phyloP scores from a whole-genome alignment of 1,140 invertebrate genomes.

The Thalassaphorura encarpata region DNA sequence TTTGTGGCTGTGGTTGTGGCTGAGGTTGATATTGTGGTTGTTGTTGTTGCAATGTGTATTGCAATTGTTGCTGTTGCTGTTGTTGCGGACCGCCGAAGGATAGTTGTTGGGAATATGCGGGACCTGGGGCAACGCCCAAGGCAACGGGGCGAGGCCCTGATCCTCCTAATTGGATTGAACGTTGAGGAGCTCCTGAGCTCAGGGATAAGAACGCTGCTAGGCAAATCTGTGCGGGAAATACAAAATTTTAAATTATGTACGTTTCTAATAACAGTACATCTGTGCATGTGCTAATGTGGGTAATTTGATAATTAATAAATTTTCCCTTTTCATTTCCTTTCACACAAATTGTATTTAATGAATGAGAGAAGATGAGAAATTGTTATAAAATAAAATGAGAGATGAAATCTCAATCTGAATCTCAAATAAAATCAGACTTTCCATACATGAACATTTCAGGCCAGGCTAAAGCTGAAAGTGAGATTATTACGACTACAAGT shows the following conservation, averaged over 20 bases:
- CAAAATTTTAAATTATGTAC: not conserved
- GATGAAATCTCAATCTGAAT: not conserved
- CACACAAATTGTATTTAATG: not conserved
- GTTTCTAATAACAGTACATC: not conserved
- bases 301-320: not conserved
- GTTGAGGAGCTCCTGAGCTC: no score
- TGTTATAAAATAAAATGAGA: not conserved
- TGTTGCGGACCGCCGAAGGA: constrained; percentile 2
- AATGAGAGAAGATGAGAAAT: not conserved
- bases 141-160: constrained; percentile 14
- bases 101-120: constrained; percentile 21
- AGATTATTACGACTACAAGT: no score
- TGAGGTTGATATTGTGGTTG: not conserved
- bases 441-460: not conserved
- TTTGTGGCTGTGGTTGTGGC: not conserved
- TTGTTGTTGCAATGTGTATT: not conserved
- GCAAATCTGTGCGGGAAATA: no score
- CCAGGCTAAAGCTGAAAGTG: not conserved
- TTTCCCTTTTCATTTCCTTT: not conserved
- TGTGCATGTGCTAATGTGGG: not conserved
- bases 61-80: constrained; percentile 4
- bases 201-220: no score
- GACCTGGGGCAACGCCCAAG: not conserved
- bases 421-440: no score
- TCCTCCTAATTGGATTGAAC: constrained; percentile 11